A percentile compares a stretch with the other conserved stretches of the same genome.
Evolutionary conservation across 2,113 vertebrate genomes (phyloP).

Genomic region (Eublepharis macularius): DNA sequence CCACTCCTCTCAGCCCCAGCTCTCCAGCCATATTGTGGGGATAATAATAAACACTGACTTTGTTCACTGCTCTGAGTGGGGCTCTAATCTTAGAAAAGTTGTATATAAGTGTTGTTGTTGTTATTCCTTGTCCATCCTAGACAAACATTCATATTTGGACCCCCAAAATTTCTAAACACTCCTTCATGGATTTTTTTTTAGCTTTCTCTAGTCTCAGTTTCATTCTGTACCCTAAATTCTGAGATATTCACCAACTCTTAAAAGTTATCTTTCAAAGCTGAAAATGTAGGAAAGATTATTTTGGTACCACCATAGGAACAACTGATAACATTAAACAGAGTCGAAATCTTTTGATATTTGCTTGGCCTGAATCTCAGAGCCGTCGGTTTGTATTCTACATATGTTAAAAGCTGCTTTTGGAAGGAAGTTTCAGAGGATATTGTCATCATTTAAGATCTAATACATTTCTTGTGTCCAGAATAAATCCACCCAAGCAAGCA

Average conservation of each 20-base stretch:
- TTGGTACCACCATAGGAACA: background rate
- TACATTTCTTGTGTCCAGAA: conserved; percentile 27
- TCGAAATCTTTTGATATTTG: conserved; percentile 40
- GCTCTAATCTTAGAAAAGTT: no score
- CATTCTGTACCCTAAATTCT: conserved; percentile 28
- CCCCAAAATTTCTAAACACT: background rate
- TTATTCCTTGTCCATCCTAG: conserved; percentile 13
- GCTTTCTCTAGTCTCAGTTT: background rate
- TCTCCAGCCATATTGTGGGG: no score
- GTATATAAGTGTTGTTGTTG: no score
- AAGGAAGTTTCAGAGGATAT: conserved; percentile 44
- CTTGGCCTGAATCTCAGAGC: conserved; percentile 45
- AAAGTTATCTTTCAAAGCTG: conserved; percentile 4
- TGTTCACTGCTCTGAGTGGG: no score
- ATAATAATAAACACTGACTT: no score
- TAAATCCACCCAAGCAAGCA: conserved; percentile 18
- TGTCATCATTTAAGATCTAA: conserved; percentile 47
- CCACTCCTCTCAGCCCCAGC: no score
- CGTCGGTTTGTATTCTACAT: conserved; percentile 47
- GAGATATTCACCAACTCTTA: background rate
- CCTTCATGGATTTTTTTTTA: background rate
- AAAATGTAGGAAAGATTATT: background rate
- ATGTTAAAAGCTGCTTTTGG: conserved; percentile 52
- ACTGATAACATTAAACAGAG: conserved; percentile 26
- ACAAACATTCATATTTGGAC: background rate